Evolutionary conservation across 2,113 vertebrate genomes (phyloP).

Genomic region (Lamprotornis superbus): DNA sequence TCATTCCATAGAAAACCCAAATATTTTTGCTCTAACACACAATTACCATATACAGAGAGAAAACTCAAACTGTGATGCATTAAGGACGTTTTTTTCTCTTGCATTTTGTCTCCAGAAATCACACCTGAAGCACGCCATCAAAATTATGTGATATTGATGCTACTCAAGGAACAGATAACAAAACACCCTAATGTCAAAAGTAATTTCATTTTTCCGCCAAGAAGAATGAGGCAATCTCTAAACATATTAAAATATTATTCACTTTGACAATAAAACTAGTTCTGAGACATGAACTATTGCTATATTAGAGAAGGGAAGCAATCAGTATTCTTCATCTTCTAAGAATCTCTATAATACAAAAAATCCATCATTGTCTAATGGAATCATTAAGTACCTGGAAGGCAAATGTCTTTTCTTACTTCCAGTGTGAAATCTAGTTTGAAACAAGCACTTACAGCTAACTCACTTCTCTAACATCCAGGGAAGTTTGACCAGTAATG

Average conservation of each 20-base stretch:
- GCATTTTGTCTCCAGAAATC: constrained; percentile 34
- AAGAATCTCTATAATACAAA: constrained; percentile 73
- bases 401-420: constrained; percentile 69
- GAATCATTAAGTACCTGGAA: constrained; percentile 74
- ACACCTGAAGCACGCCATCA: constrained; percentile 32
- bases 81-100: not conserved
- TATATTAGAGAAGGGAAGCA: constrained; percentile 69
- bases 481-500: constrained; percentile 34
- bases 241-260: constrained; percentile 82
- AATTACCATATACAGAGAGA: not conserved
- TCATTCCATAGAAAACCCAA: not conserved
- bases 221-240: constrained; percentile 67
- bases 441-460: constrained; percentile 62
- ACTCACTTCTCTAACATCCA: constrained; percentile 31
- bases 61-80: not conserved
- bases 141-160: constrained; percentile 57
- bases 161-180: constrained; percentile 67
- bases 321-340: constrained; percentile 75
- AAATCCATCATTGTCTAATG: constrained; percentile 73
- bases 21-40: not conserved
- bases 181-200: constrained; percentile 68
- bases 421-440: constrained; percentile 57
- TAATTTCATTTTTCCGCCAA: constrained; percentile 70
- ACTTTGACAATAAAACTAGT: constrained; percentile 77
- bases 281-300: constrained; percentile 74